Percentiles rank a stretch among this genome's conserved stretches.
Conservation (phyloP, 2,888 invertebrate species). For the Xanthia icteritia region DNA sequence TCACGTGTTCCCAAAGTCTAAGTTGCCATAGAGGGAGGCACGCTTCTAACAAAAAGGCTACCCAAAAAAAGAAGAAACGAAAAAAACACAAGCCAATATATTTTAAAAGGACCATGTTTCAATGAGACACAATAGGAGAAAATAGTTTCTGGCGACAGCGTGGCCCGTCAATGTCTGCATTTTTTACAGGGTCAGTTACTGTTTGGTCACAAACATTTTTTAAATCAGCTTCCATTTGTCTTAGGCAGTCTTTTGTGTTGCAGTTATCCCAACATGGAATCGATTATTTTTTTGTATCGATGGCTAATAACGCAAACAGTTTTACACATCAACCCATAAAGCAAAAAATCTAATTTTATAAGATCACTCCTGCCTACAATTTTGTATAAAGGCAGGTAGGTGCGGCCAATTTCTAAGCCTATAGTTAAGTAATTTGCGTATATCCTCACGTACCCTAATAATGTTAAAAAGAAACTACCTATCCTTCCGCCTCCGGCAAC, state of each 20-base stretch:
- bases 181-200: constrained; percentile 66
- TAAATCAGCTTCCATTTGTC: constrained; percentile 50
- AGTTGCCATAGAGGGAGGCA: constrained; percentile 81
- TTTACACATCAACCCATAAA: constrained; percentile 30
- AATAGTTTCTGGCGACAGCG: constrained; percentile 84
- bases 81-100: constrained; percentile 81
- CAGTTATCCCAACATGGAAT: constrained; percentile 16
- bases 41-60: constrained; percentile 82
- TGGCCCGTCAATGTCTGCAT: constrained; percentile 74
- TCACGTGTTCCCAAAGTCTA: constrained; percentile 80
- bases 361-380: constrained; percentile 58
- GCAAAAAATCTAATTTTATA: constrained; percentile 57
- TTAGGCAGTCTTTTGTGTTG: constrained; percentile 29
- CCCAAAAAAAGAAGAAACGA: constrained; percentile 74
- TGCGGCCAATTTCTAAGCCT: constrained; percentile 67
- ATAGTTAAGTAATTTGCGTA: constrained; percentile 82
- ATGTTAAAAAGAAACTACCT: constrained; percentile 84
- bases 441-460: constrained; percentile 84
- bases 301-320: constrained; percentile 33
- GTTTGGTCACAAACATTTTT: constrained; percentile 41
- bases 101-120: constrained; percentile 84
- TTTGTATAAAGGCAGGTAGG: constrained; percentile 66
- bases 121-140: constrained; percentile 83
- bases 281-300: constrained; percentile 44
- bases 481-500: constrained; percentile 88